Percentiles rank a stretch among this genome's conserved stretches.
phyloP scores from a whole-genome alignment of 2,888 invertebrate genomes.

The Alloplasta piceator region DNA sequence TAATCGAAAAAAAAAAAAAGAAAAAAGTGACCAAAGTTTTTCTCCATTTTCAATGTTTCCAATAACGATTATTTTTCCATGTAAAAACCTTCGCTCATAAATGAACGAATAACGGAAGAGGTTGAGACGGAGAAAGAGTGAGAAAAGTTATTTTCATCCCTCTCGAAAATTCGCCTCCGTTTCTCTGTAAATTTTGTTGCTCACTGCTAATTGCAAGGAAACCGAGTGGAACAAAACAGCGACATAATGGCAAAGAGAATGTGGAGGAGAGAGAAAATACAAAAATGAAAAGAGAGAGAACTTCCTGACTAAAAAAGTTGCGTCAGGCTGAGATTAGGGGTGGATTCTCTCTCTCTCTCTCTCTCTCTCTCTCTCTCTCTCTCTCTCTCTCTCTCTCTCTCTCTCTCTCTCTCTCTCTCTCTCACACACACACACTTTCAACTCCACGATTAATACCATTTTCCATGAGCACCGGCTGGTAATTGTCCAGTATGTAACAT shows the following conservation, averaged over 20 bases:
- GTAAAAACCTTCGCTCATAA: background rate
- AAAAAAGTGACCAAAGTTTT: no score
- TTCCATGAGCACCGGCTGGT: slow-evolving; percentile 48
- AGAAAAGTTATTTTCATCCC: background rate
- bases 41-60: no score
- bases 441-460: slow-evolving; percentile 61
- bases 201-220: slow-evolving; percentile 41
- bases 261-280: background rate
- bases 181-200: slow-evolving; percentile 36
- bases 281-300: slow-evolving; percentile 12
- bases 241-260: slow-evolving; percentile 9
- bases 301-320: slow-evolving; percentile 60
- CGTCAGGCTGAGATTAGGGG: slow-evolving; percentile 62
- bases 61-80: no score
- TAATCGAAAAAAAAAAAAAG: no score
- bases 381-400: slow-evolving; percentile 38
- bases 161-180: background rate
- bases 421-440: no score
- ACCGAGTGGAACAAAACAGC: slow-evolving; percentile 30
- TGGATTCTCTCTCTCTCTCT: slow-evolving; percentile 41
- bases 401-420: slow-evolving; percentile 37
- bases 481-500: slow-evolving; percentile 40
- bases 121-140: background rate
- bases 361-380: slow-evolving; percentile 28
- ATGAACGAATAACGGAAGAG: background rate